Base-by-base conservation (phyloP, 1,140 invertebrate genomes). In the Lucilia cuprina region DNA sequence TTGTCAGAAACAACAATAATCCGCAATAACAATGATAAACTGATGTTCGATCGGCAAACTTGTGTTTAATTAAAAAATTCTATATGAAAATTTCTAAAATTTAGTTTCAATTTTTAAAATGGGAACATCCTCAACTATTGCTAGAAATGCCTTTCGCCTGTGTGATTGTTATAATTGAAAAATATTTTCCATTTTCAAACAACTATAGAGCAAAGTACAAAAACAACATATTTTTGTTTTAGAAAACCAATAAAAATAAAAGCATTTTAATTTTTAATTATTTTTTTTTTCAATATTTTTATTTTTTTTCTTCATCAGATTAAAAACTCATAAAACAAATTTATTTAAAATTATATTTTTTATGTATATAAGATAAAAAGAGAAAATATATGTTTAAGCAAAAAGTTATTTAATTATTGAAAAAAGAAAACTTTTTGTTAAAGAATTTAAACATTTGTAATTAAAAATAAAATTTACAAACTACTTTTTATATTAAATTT, bases 311-410 rank as follows among this genome's bases (percentile, higher is more conserved):
- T 83, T 55, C 41, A 41, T 41, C 34, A 30, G 41, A 65, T 7
- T 83, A 60, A 30, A n/a, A 74, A 74, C 85, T 86, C 85, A 87
- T 86, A 85, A 85, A 85, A 87, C 87, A 84, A 21, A 85, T 86
- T 86, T 86, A 30, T 30, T 30, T 84, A 83, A 88, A 86, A 25
- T 70, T 70, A 21, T 70, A 21, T 21, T n/a, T n/a, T 21, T 7
- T 9, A 70, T 70, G 19, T 25, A 70, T 17, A 60, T 30, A 30
- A 30, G 25, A 30, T 30, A 17, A 8, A 25, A 25, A 70, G n/a
- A 21, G 21, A 70, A 70, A 70, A 70, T 2, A 30, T 3, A 17
- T n/a, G 14, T 60, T 60, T 17, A 60, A n/a, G 55, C 55, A 60
- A 60, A 60, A 47, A 78, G 17, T 78, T 10, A 50, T 80, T n/a